Base-by-base conservation (phyloP, 1,140 invertebrate species). In the Trialeurodes vaporariorum region DNA sequence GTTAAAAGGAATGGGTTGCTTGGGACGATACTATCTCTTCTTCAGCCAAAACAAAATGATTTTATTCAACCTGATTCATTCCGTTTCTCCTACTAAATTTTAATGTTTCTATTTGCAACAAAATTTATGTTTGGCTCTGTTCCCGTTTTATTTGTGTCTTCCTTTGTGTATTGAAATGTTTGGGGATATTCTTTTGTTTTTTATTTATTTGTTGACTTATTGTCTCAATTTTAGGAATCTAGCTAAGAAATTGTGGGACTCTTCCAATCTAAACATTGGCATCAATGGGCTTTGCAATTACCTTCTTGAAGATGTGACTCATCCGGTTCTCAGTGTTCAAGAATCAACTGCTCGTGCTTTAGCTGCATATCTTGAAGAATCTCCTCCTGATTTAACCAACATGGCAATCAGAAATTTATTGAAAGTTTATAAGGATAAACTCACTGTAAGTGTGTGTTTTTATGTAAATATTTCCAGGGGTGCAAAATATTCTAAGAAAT, bases 291-390 rank as follows among this genome's bases (percentile, higher is more conserved):
- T 88, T 23, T 81, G 83, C 70, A 77, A 84, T 26, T 81, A 84
- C 71, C 74, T 96, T 62, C 80, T 94, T 59, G 74, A 81, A 24
- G 92, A 96, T 77, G 80, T 94, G 24, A 85, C 87, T 70, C 90
- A 94, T 78, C 82, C 87, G 0, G 86, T 92, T 27, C 85, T 89
- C 69, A 85, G 86, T 67, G 83, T 97, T 27, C 87, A 95, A 75
- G 83, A 86, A 70, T 85, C 93, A 9, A 86, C 90, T 1, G 87
- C 93, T 0, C 78, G 83, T 68, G 90, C 92, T 0, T 76, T 96
- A 34, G 86, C 90, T 0, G 79, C 82, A 22, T 79, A 92, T 2
- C 78, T 96, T 2, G 77, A 79, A 59, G 73, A 77, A 87, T 73
- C 77, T 77, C 2, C 77, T 80, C 5, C 72, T 84, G 22, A 72